Base-by-base conservation (phyloP, 2,797 vertebrate species). In the Molossus molossus region DNA sequence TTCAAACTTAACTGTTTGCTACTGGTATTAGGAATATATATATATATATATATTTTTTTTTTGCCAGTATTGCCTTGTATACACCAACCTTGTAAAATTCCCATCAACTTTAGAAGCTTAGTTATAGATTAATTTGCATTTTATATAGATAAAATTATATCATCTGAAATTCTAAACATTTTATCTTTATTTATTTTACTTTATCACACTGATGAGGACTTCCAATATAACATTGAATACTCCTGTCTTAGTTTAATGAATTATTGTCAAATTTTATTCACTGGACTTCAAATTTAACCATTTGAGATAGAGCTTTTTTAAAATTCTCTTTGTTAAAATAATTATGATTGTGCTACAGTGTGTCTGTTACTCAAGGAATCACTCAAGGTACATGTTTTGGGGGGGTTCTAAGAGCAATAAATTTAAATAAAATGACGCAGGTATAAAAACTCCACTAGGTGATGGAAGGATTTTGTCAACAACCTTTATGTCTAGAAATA, bases 221-320 rank as follows among this genome's bases (percentile, higher is more conserved):
- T 83, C n/a, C 23, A 86, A 45, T 70, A 25, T 1, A 94, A 82
- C 27, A 70, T 1, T 83, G 20, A 77, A 33, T 82, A 50, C 55
- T 48, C 10, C 18, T 53, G 45, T 70, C 9, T 76, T 82, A 50
- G 57, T 64, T 72, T 20, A 70, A 48, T 70, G 29, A 5, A 62
- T 53, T 76, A 70, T 90, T 82, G 18, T 82, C 29, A 92, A 70
- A 57, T 86, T 92, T 81, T 60, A 72, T 37, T 64, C 62, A 70
- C 45, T 40, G 27, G 21, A 87, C 40, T 73, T 67, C 53, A 69
- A 58, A 80, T 84, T 55, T 85, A 75, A 1, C 15, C 23, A 80
- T n/a, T 64, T 77, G 48, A 85, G 48, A 82, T 93, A 90, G 8
- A 20, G 50, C 13, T 27, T 15, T 64, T 91, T 94, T 65, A 62